Evolutionary conservation across 2,113 vertebrate genomes (phyloP).

Genomic region (Mormoops blainvillei): DNA sequence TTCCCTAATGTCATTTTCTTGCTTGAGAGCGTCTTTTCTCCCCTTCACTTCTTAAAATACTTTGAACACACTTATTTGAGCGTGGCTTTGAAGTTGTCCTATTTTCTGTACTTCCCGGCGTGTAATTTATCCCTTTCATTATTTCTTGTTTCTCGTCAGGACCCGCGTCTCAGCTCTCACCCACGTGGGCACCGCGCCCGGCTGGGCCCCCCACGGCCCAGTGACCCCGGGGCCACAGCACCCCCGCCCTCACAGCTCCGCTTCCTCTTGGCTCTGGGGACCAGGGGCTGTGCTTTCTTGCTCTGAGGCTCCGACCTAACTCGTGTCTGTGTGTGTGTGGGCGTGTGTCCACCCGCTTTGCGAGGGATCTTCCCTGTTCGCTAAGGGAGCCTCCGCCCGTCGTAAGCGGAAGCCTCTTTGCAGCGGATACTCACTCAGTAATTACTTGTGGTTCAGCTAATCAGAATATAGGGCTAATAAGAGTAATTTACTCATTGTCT

Average conservation of each 20-base stretch:
- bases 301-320: not conserved
- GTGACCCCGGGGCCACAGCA: rapidly evolving
- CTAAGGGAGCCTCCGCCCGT: not conserved
- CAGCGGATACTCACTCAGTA: not conserved
- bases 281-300: not conserved
- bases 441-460: not conserved
- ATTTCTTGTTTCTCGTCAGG: not conserved
- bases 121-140: not conserved
- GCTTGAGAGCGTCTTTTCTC: not conserved
- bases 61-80: slow-evolving; percentile 8
- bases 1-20: not conserved
- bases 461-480: not conserved
- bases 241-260: rapidly evolving
- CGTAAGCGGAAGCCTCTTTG: not conserved
- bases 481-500: not conserved
- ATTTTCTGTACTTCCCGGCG: not conserved
- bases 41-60: slow-evolving; percentile 7
- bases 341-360: not conserved
- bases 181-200: rapidly evolving
- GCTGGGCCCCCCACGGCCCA: not conserved
- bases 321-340: rapidly evolving
- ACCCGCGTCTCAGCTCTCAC: not conserved
- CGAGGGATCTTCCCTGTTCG: no score
- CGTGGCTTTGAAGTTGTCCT: slow-evolving; percentile 24
- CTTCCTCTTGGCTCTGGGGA: not conserved